Conservation (phyloP, 2,113 vertebrate genomes). For the Halcyon malimbica region DNA sequence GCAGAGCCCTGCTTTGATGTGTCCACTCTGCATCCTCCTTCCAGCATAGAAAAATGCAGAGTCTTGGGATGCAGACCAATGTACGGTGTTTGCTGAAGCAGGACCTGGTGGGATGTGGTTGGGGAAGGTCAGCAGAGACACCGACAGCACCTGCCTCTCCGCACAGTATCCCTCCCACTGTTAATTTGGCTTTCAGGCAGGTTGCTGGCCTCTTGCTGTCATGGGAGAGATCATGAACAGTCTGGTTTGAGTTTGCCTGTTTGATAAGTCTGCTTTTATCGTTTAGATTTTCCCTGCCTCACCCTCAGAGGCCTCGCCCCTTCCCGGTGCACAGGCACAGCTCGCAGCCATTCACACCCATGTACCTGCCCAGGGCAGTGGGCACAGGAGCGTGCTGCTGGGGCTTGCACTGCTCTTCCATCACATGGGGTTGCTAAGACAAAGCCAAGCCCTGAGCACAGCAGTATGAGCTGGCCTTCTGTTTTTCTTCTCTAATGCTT, state of each 20-base stretch:
- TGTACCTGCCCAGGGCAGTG: rapidly evolving
- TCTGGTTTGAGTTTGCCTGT: neutral
- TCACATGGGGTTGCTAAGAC: neutral
- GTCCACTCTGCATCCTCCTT: neutral
- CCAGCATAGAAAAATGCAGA: neutral
- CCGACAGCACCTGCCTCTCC: neutral
- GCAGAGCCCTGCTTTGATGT: neutral
- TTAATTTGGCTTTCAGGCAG: neutral
- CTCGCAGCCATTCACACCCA: rapidly evolving
- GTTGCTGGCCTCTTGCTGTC: neutral
- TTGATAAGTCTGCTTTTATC: neutral
- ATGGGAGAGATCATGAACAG: neutral
- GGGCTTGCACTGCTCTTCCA: neutral
- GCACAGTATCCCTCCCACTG: neutral
- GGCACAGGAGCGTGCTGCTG: neutral
- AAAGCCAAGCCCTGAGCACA: neutral
- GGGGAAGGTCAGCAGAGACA: neutral
- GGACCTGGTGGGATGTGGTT: neutral
- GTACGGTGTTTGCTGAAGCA: neutral
- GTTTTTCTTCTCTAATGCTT: neutral
- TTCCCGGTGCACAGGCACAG: rapidly evolving
- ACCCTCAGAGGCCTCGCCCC: neutral
- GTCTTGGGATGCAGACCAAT: neutral
- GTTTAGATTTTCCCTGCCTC: neutral
- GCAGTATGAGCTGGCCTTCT: neutral